Base-by-base conservation (phyloP, 2,888 invertebrate species). In the Agapostemon virescens region DNA sequence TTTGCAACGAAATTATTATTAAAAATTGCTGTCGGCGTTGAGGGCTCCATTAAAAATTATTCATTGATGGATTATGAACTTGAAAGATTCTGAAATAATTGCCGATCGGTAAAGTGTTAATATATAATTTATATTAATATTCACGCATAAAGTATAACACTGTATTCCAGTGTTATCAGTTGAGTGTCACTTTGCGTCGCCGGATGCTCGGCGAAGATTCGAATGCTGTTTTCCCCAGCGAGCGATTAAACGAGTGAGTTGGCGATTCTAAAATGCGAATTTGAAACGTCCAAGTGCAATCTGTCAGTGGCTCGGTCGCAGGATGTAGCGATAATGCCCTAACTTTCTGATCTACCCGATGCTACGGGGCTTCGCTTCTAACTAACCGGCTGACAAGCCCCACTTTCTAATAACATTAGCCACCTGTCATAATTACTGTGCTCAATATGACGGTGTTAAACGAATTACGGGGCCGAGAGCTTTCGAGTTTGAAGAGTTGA, bases 391-490 rank as follows among this genome's bases (percentile, higher is more conserved):
- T 40, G 73, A 75, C 81, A 61, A 79, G 75, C 63, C 61, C 75
- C 45, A 66, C 38, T 79, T 79, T 79, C 68, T 83, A 86, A 86
- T 77, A 70, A 81, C 81, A 76, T 86, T 86, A 83, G 82, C 71
- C 63, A 69, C 68, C 67, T 66, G 75, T 67, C 76, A 76, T 80
- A 82, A 85, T 82, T 82, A 52, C 68, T 49, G 63, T 64, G 30
- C 72, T 36, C 63, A 36, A 72, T 72, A 61, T 66, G 40, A 30
- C 75, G 17, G 36, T 52, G 68, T 69, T 77, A 75, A 80, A 55
- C 55, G 74, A 73, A 66, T 73, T 82, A 77, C 23, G 2, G n/a
- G 23, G 30, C 1, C 42, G 64, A 38, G 64, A 30, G 58, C 66
- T 38, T 42, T 42, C 33, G 15, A 49, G 64, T 72, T 71, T 38